These are phyloP conservation scores for Trichonephila clavipes DNA, from an alignment of 1,140 invertebrate genomes.

Conservation along the genomic window DNA sequence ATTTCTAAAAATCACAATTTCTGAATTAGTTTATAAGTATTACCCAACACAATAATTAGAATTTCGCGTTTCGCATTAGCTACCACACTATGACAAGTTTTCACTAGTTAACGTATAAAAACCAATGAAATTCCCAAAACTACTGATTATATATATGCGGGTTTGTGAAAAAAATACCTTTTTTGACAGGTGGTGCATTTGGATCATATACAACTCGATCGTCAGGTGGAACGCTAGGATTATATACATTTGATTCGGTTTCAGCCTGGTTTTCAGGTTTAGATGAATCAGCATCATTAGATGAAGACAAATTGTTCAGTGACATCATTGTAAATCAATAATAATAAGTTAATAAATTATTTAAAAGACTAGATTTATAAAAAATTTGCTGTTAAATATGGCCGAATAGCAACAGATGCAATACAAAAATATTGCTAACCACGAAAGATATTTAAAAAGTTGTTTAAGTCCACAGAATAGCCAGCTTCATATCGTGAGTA, in stretches of 20 bases:
- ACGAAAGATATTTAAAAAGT: neutral
- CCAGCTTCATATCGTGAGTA: conserved; percentile 17
- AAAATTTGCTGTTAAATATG: conserved; percentile 56
- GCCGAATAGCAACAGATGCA: conserved; percentile 38
- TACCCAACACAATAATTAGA: too few relatives aligned
- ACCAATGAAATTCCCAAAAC: too few relatives aligned
- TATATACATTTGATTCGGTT: too few relatives aligned
- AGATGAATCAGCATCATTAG: conserved; percentile 9
- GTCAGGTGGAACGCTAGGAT: neutral
- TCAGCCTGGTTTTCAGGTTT: too few relatives aligned
- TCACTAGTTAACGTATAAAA: too few relatives aligned
- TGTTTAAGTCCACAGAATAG: neutral
- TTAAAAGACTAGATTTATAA: conserved; percentile 18
- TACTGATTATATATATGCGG: too few relatives aligned
- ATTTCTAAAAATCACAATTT: too few relatives aligned
- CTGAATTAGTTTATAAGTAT: too few relatives aligned
- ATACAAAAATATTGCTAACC: conserved; percentile 33
- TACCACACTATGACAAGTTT: too few relatives aligned
- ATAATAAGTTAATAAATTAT: neutral
- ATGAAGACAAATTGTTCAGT: conserved; percentile 31
- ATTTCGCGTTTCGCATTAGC: too few relatives aligned
- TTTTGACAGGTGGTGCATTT: conserved; percentile 56
- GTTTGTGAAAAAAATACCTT: conserved; percentile 19
- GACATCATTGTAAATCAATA: conserved; percentile 51
- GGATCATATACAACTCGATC: neutral